Base-by-base conservation (phyloP, 2,797 vertebrate species). In the Eremophila alpestris region DNA sequence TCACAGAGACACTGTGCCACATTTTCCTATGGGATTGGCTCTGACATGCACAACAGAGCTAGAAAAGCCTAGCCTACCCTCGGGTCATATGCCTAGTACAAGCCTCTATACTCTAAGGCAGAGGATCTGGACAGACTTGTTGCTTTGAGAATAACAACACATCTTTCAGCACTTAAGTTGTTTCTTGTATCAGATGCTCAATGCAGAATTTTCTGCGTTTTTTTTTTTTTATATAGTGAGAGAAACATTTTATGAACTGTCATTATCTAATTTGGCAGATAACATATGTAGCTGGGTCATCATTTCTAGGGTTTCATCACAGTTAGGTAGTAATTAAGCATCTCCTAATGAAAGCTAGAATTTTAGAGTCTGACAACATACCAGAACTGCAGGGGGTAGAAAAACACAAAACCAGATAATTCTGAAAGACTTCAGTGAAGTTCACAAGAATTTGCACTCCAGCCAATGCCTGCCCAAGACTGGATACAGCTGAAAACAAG, bases 181-280 rank as follows among this genome's bases (percentile, higher is more conserved):
- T 41, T 83, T 82, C 51, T 87, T 55, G 9, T 77, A 64, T 60
- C 75, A 70, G 56, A 74, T 54, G 16, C 34, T 92, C 16, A 55
- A 26, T 52, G 46, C 21, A 70, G 63, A 87, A 77, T 45, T 17
- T 2, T 36, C 70, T 62, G 19, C 5, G 11, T 34, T 90, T 83
- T 81, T 60, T 85, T 93, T 93, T 91, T 56, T 77, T n/a, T n/a
- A n/a, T 89, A 77, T 68, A 87, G 21, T 56, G 70, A 92, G 55
- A 65, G 43, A 76, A 89, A 34, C 7, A 29, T 88, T 88, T 92
- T 23, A 43, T 19, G 45, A 83, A 43, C 32, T 67, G 41, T 69
- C 48, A 76, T 55, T 23, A 40, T 58, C 43, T 62, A 49, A 36
- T 85, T 34, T 89, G 69, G 70, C 46, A 81, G 54, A 56, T 54